Base-by-base conservation (phyloP, 1,140 invertebrate genomes). In the Drosophila triauraria region DNA sequence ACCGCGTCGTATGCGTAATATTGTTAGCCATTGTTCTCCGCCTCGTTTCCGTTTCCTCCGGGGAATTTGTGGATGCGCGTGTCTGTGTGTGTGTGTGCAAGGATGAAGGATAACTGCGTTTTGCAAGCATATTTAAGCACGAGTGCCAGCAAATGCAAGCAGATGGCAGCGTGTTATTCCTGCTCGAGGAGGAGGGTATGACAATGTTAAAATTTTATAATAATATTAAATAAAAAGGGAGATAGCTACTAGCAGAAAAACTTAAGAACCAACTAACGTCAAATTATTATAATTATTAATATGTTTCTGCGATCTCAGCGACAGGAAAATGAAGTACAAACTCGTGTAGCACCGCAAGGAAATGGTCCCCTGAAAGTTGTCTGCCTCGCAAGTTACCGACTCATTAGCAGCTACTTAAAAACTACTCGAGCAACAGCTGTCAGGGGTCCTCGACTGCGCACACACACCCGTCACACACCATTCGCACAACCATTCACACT, bases 321-420 rank as follows among this genome's bases (percentile, higher is more conserved):
- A 56, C 53, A 40, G n/a, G 7, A 38, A 15, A 68, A 51, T 25
- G 3, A 65, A 43, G 65, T 43, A 40, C 5, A 23, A 17, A 47
- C 15, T 25, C 48, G 5, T 43, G 67, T 35, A 38, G 23, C 8
- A 17, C 9, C 43, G 40, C 50, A 60, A 60, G 68, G 30, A 72
- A 59, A 74, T 62, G 25, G 54, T 53, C 63, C 75, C 53, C 43
- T 67, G 13, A 54, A 69, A 77, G 62, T 77, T 77, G 62, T 54
- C 58, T 47, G 62, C 32, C 56, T 35, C 13, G 60, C 75, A 75
- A 79, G 64, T 67, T 84, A 43, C 57, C 68, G 79, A 82, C 82
- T 86, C 82, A 86, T 86, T 87, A 86, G 82, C 80, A 87, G 85
- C 70, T 86, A 87, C 82, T 86, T 86, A 87, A 87, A 82, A 87